A percentile compares a stretch with the other conserved stretches of the same genome.
Conservation (phyloP, 2,888 invertebrate species). For the Clostera curtula region DNA sequence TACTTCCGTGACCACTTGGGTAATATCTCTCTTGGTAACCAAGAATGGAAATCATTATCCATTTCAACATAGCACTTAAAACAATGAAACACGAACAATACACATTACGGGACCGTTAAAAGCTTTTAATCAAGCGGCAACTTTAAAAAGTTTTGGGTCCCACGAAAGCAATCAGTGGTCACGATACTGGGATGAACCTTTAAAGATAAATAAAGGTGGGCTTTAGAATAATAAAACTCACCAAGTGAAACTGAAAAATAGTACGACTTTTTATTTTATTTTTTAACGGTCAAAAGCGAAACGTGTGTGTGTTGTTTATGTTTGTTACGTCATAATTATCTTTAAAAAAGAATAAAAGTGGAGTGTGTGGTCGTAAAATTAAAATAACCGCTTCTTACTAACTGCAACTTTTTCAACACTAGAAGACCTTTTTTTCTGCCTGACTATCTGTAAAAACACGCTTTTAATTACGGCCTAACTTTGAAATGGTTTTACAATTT, state of each 20-base stretch:
- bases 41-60: too few species aligned
- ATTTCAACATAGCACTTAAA: constrained; percentile 8
- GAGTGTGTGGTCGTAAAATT: too few species aligned
- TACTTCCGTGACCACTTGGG: too few species aligned
- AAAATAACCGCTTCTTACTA: too few species aligned
- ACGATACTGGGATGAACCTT: constrained; percentile 29
- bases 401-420: too few species aligned
- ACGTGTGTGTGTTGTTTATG: too few species aligned
- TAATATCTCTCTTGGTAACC: too few species aligned
- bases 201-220: constrained; percentile 23
- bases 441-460: too few species aligned
- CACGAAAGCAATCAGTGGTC: constrained; percentile 62
- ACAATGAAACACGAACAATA: constrained; percentile 18
- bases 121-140: constrained; percentile 52
- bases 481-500: too few species aligned
- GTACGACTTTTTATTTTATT: constrained; percentile 18
- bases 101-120: constrained; percentile 27
- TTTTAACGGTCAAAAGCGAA: too few species aligned
- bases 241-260: constrained; percentile 13
- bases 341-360: background rate
- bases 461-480: too few species aligned
- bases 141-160: constrained; percentile 43
- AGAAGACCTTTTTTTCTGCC: too few species aligned
- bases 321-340: background rate
- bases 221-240: constrained; percentile 17